Conservation (phyloP, 2,113 vertebrate species). For the Prietella phreatophila region DNA sequence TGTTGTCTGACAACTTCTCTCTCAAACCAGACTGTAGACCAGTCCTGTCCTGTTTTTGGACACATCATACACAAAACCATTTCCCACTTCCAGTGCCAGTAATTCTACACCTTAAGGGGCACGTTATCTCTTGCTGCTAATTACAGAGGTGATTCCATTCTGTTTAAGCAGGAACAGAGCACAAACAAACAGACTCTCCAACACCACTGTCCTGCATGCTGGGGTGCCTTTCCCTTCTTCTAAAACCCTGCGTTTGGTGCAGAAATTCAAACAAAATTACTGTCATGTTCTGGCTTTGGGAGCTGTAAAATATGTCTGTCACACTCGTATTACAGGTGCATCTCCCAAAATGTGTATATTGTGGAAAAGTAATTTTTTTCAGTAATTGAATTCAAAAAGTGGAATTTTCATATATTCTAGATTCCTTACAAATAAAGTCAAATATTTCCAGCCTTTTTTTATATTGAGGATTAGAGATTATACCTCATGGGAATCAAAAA, state of each 20-base stretch:
- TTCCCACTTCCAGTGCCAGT: not conserved
- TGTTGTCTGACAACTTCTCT: not conserved
- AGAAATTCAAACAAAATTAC: not conserved
- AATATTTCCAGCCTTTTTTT: no score
- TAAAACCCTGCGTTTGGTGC: not conserved
- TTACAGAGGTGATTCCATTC: slow-evolving; percentile 58
- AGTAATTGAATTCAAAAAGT: no score
- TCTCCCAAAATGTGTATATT: no score
- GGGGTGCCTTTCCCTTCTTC: not conserved
- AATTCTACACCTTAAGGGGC: slow-evolving; percentile 59
- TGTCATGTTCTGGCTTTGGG: not conserved
- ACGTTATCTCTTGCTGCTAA: slow-evolving; percentile 60
- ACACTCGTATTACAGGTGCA: not conserved
- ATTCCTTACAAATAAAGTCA: no score
- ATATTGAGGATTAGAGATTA: no score
- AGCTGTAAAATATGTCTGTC: not conserved
- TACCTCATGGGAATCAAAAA: no score
- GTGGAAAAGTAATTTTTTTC: no score
- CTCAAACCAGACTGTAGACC: not conserved
- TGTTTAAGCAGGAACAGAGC: slow-evolving; percentile 47
- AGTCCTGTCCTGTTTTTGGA: not conserved
- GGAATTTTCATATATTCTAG: no score
- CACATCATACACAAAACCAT: not conserved
- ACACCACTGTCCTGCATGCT: not conserved
- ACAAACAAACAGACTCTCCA: slow-evolving; percentile 44